Evolutionary conservation across 2,797 vertebrate species (phyloP), one percentile per base, ranked within the genome.

Genomic region (Orestias chungarensis): DNA sequence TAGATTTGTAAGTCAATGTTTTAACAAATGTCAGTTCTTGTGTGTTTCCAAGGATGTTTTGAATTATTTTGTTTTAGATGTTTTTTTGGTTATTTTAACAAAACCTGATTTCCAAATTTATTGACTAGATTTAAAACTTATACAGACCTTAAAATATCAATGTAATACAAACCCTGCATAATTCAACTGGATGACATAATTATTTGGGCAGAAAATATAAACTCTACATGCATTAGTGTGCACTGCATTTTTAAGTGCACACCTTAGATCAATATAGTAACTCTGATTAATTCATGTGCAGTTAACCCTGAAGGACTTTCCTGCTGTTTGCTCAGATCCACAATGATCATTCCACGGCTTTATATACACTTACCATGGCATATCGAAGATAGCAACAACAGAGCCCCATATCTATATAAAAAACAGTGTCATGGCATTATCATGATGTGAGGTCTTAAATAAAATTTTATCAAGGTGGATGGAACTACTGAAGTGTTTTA

Each of bases 21-120:
- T 62, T 8, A 8, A 64, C 23, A 42, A 25, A 61, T 66, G 46
- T 23, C 23, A 15, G 33, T 12, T 47, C 38, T 33, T 57, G 6
- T 57, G 23, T 55, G 15, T 15, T 52, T 61, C 9, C 6, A 10
- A 42, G 29, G n/a, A 17, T 54, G 8, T 40, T 35, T 38, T 23
- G 18, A 33, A 33, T 0, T 3, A 18, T 14, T 4, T 66, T 25
- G 15, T 27, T 17, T 33, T 18, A 64, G 35, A 4, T 14, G 27
- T 33, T 52, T 17, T 14, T 52, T 15, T 38, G 42, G 38, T 40
- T n/a, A 11, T 7, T 15, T 18, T 9, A n/a, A 52, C 6, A 42
- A 62, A 55, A 44, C 3, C 33, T 46, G 12, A 57, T 69, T 72
- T 61, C 9, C 70, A 20, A 12, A 71, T 42, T 55, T 25, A 64